Evolutionary conservation across 2,797 vertebrate species (phyloP), one percentile per base, ranked within the genome.

Genomic region (Erpetoichthys calabaricus): DNA sequence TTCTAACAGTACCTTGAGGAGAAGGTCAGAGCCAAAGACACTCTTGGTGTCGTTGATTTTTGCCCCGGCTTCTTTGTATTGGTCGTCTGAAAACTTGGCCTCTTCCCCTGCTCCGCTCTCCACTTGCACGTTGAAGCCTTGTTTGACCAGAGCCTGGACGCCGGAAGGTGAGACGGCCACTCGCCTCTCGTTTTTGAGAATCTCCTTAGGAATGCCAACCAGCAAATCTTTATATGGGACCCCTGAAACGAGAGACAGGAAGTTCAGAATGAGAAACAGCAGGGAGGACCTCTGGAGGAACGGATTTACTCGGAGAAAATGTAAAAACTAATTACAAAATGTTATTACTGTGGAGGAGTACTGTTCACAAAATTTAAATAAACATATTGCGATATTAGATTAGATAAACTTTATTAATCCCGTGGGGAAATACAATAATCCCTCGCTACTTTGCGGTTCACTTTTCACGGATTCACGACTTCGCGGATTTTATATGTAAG

Each of bases 171-270:
- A 85, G 63, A 83, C 56, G 0, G 82, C 78, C 66, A 87, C 78
- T 0, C 78, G 78, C 1, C 77, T 80, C 66, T 87, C 82, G 68
- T 74, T 76, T 60, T 70, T 75, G 2, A 78, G 42, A 0, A 68
- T 86, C 75, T 88, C 85, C 66, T 83, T 81, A 0, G 73, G 81
- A 63, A 87, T 69, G 1, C 79, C 81, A 6, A 86, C 80, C 61
- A 79, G 63, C 58, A 86, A 7, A 25, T 88, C 80, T 58, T 80
- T 80, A 67, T 68, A 86, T 7, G 53, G 69, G 57, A 77, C 68
- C 64, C 76, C 80, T 88, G 41, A 59, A 57, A 10, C 52, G 54
- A 63, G 56, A 42, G 50, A 4, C 51, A 1, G 25, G 56, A 42
- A 41, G 6, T 5, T 44, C 7, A 42, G 6, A n/a, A 42, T 9